Conservation (phyloP, 2,113 vertebrate genomes). For the Sebastes fasciatus region DNA sequence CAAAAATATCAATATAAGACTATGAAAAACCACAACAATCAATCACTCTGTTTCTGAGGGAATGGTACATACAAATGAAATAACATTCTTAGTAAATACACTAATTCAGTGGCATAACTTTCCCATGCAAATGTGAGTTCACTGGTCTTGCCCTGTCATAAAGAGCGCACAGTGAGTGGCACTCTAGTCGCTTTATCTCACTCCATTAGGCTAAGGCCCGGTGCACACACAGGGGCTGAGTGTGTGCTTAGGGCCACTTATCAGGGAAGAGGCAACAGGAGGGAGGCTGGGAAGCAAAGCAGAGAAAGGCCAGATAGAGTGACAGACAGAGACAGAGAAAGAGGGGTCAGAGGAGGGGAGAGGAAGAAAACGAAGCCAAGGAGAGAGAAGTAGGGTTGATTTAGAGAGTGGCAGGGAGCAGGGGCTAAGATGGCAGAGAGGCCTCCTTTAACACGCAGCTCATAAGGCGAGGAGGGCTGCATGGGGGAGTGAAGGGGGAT, state of each 20-base stretch:
- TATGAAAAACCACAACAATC: background rate
- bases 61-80: background rate
- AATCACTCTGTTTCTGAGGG: background rate
- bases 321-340: constrained; percentile 47
- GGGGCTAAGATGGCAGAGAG: constrained; percentile 76
- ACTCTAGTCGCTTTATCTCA: constrained; percentile 78
- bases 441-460: constrained; percentile 75
- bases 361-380: constrained; percentile 30
- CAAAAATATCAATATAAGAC: background rate
- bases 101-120: background rate
- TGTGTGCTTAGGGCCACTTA: constrained; percentile 80
- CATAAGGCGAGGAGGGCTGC: constrained; percentile 64
- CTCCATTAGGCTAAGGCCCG: constrained; percentile 79
- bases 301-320: constrained; percentile 59
- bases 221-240: constrained; percentile 76
- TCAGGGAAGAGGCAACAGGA: constrained; percentile 63
- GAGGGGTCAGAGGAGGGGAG: constrained; percentile 44
- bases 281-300: constrained; percentile 51
- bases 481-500: constrained; percentile 72
- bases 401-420: constrained; percentile 68
- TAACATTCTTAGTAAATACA: background rate
- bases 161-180: constrained; percentile 64
- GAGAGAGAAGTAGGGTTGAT: constrained; percentile 49
- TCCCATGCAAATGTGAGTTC: constrained; percentile 30
- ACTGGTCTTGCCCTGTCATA: constrained; percentile 29